A percentile compares a stretch with the other conserved stretches of the same genome.
phyloP scores from a whole-genome alignment of 2,888 invertebrate species.

The Pachliopta kotzebuea region DNA sequence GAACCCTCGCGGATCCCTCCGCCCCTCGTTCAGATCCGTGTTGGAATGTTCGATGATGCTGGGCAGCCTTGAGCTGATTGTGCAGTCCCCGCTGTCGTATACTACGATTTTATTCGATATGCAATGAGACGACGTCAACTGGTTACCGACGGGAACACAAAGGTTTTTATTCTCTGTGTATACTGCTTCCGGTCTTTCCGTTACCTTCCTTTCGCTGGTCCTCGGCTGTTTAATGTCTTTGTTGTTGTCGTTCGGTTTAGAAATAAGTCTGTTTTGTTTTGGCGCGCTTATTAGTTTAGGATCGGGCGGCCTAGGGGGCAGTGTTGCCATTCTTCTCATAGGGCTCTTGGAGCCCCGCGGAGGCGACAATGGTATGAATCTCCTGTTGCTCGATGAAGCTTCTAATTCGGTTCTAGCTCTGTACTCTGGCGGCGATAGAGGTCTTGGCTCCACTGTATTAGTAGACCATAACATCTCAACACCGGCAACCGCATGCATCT shows the following conservation, averaged over 20 bases:
- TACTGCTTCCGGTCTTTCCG: conserved; percentile 18
- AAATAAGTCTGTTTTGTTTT: conserved; percentile 22
- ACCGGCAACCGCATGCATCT: conserved; percentile 49
- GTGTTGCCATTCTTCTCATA: conserved; percentile 24
- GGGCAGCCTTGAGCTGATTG: conserved; percentile 54
- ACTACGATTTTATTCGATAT: conserved; percentile 37
- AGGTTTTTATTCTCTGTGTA: conserved; percentile 12
- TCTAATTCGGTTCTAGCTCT: conserved; percentile 40
- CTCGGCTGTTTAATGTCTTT: conserved; percentile 10
- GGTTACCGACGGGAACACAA: conserved; percentile 32
- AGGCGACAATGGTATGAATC: conserved; percentile 32
- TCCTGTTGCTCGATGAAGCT: conserved; percentile 36
- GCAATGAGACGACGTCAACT: neutral
- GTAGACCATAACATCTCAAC: conserved; percentile 59
- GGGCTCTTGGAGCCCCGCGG: conserved; percentile 36
- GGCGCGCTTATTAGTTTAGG: conserved; percentile 20
- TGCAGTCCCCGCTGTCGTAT: conserved; percentile 60
- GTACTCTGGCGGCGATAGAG: conserved; percentile 56
- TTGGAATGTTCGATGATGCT: conserved; percentile 70
- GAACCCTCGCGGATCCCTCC: conserved; percentile 39
- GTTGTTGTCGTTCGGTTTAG: neutral
- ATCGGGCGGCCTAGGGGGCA: conserved; percentile 19
- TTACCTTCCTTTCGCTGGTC: conserved; percentile 4
- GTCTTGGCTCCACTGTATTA: conserved; percentile 47
- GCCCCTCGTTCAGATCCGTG: conserved; percentile 39